Base-by-base conservation (phyloP, 2,888 invertebrate species). In the Tinea trinotella region DNA sequence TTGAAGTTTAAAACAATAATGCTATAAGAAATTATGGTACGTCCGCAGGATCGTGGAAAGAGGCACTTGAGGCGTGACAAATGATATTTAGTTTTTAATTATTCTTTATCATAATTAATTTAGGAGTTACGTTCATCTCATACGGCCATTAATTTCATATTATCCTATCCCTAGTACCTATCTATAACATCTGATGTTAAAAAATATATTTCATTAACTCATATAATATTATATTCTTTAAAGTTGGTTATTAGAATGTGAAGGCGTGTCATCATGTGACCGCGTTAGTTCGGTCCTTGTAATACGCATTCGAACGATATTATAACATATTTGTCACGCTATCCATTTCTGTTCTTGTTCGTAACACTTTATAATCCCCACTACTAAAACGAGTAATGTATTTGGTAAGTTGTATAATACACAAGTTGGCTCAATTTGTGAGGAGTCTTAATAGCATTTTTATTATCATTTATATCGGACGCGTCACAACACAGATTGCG, bases 381-480 rank as follows among this genome's bases (percentile, higher is more conserved):
- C 24, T 20, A 50, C 13, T 6, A 24, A 50, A 50, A 22, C 24
- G 24, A 50, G 50, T 20, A 50, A 12, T 50, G 50, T 24, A 50
- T 50, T 24, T 12, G 24, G 24, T 24, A 24, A 13, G 7, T 10
- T 10, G 13, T 24, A 50, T 50, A 19, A 20, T 40, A 13, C 20
- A n/a, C 3, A 53, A 35, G 4, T 35, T 9, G 10, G 12, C 17
- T 30, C 40, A 40, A 24, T n/a, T 22, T 24, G 15, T 53, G 13
- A 12, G 19, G 12, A 40, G 24, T 36, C 36, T 53, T 40, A 40
- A 52, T 70, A 69, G 70, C 70, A 64, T 70, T 64, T 74, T 74
- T 74, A 74, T 76, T 74, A 76, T 78, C 71, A 68, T 74, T 73
- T 73, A 70, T 74, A 78, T 78, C 71, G 67, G 67, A 65, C 65